Evolutionary conservation across 1,140 invertebrate species (phyloP), one percentile per base, ranked within the genome.

Genomic region (Lepidurus apus): DNA sequence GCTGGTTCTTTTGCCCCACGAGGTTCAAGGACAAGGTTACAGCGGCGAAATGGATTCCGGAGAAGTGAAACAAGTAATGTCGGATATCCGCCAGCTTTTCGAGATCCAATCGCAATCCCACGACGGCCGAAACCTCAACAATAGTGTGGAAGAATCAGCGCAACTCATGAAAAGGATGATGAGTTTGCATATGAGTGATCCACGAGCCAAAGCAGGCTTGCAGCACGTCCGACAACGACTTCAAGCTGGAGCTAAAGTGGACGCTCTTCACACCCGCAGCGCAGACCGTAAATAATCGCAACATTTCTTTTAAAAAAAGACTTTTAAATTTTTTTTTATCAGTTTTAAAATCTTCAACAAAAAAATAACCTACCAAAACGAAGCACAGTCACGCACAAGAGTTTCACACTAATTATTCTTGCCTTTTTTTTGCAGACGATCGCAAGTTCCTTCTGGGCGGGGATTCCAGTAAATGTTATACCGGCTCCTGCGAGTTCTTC

Each of bases 401-500:
- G 6, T 6, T 47, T 44, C 6, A 43, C 7, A 11, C 17, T 65
- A 65, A 65, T n/a, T 65, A 0, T 11, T n/a, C 53, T 21, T 1
- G 6, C 53, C 7, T 74, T 10, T 78, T n/a, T 21, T 43, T 44
- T 13, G 13, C n/a, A 44, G 43, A 26, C 21, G 74, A 74, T 42
- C 42, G 74, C 43, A 74, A 65, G 42, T 75, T 81, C 45, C 77
- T 81, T n/a, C 82, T 85, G 76, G 80, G 84, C 44, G 85, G 84
- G 42, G 84, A 85, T 80, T 83, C 88, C 84, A 86, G 87, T 76
- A 87, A 88, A 83, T 90, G 89, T 83, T 84, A 85, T 82, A 89
- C 91, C 82, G 92, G 92, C 81, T 92, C 89, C 81, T 97, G 95
- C 85, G 93, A 96, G 87, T 96, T 96, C 87, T 95, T 96, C 88